phyloP scores from a whole-genome alignment of 2,888 invertebrate species.

The Xanthostigma xanthostigma region DNA sequence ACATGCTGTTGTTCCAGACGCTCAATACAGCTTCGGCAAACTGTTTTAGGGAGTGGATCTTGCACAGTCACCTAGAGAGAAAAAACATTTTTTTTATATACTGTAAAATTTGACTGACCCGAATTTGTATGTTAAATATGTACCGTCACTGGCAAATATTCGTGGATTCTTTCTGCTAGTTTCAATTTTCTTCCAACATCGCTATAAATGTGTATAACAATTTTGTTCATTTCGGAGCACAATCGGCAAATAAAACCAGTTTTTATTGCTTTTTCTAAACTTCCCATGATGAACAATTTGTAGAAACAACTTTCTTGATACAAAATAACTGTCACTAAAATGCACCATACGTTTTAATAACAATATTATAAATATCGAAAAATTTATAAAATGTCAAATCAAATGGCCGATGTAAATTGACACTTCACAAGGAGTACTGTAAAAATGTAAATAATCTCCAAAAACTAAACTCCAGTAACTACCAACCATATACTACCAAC shows the following conservation, averaged over 20 bases:
- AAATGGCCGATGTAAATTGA: not conserved
- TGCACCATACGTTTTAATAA: not conserved
- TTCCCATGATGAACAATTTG: constrained; percentile 46
- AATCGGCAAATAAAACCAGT: constrained; percentile 74
- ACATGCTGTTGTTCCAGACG: constrained; percentile 36
- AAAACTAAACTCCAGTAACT: no score
- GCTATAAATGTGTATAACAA: constrained; percentile 70
- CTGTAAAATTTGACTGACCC: not conserved
- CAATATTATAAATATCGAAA: not conserved
- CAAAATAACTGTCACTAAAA: no score
- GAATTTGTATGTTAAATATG: constrained; percentile 19
- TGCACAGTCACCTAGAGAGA: constrained; percentile 25
- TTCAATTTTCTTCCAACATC: constrained; percentile 60
- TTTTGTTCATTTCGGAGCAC: constrained; percentile 73
- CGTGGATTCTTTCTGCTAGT: constrained; percentile 66
- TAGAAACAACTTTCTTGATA: not conserved
- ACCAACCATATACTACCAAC: no score
- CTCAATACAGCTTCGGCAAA: constrained; percentile 39
- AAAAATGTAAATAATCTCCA: constrained; percentile 2
- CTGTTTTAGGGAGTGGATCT: constrained; percentile 33
- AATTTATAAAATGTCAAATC: not conserved
- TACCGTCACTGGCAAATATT: constrained; percentile 68
- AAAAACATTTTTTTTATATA: not conserved
- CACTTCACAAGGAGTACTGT: not conserved
- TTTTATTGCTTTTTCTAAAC: constrained; percentile 63